phyloP scores from a whole-genome alignment of 2,113 vertebrate species.

The Channa maculata region DNA sequence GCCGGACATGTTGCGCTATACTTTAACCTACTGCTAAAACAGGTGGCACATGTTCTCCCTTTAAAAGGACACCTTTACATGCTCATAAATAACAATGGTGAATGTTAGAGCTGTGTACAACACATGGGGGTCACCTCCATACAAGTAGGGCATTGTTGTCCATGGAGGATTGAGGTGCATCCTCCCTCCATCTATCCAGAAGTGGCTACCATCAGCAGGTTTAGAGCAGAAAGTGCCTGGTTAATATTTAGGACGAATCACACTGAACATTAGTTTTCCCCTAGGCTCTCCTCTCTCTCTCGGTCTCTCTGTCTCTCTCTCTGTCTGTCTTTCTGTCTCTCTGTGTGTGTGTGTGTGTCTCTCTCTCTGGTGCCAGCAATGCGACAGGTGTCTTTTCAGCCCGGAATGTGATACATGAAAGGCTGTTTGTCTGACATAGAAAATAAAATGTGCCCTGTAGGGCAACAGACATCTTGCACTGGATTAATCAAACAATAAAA shows the following conservation, averaged over 20 bases:
- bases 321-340: constrained; percentile 5
- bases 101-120: constrained; percentile 66
- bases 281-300: constrained; percentile 55
- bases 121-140: constrained; percentile 77
- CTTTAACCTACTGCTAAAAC: constrained; percentile 63
- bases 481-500: constrained; percentile 71
- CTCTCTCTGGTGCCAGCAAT: constrained; percentile 54
- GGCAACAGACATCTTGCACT: constrained; percentile 53
- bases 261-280: constrained; percentile 65
- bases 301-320: constrained; percentile 31
- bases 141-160: constrained; percentile 72
- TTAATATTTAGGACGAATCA: constrained; percentile 74
- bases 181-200: constrained; percentile 47
- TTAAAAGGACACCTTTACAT: constrained; percentile 66
- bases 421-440: constrained; percentile 64
- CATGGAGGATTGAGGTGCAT: constrained; percentile 64
- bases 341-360: not conserved
- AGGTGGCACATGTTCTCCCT: constrained; percentile 61
- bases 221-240: constrained; percentile 60
- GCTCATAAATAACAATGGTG: constrained; percentile 80
- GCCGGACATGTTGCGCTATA: constrained; percentile 17
- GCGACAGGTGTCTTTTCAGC: constrained; percentile 76
- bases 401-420: constrained; percentile 75
- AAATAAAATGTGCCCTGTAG: constrained; percentile 67
- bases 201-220: constrained; percentile 72